Evolutionary conservation across 2,888 invertebrate genomes (phyloP).

Genomic region (Alcis repandata): DNA sequence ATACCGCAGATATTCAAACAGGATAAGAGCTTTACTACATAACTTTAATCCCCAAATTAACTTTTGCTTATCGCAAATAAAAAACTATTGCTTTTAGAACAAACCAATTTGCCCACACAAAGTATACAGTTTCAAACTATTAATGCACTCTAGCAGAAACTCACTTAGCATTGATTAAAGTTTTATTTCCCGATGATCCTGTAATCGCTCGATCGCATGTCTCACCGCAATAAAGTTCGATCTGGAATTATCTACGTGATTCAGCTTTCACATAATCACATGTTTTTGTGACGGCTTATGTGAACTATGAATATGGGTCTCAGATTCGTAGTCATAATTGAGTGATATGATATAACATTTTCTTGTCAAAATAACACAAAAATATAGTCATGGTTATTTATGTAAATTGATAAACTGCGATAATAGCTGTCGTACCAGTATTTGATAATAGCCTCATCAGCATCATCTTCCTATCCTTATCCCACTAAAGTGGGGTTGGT

Average conservation of each 20-base stretch:
- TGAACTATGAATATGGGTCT: constrained; percentile 14
- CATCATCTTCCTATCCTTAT: no score
- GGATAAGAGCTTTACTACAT: no score
- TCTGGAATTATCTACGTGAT: constrained; percentile 41
- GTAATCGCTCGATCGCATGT: constrained; percentile 48
- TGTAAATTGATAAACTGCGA: no score
- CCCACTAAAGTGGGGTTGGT: no score
- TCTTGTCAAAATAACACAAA: constrained; percentile 1
- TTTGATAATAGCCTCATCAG: no score
- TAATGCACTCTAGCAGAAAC: constrained; percentile 18
- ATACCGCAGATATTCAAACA: no score
- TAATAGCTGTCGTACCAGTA: no score
- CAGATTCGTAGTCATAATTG: constrained; percentile 19
- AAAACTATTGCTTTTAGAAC: not conserved
- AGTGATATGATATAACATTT: not conserved
- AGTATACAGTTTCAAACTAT: constrained; percentile 2
- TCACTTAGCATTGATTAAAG: constrained; percentile 43
- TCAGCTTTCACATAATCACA: constrained; percentile 35
- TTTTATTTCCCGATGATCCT: constrained; percentile 36
- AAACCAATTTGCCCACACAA: not conserved
- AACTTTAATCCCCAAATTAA: no score
- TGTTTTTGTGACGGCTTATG: constrained; percentile 29
- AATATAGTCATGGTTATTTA: no score
- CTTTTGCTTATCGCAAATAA: no score
- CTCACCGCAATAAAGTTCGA: constrained; percentile 40